Conservation (phyloP, 2,113 vertebrate species). For the Riparia riparia region DNA sequence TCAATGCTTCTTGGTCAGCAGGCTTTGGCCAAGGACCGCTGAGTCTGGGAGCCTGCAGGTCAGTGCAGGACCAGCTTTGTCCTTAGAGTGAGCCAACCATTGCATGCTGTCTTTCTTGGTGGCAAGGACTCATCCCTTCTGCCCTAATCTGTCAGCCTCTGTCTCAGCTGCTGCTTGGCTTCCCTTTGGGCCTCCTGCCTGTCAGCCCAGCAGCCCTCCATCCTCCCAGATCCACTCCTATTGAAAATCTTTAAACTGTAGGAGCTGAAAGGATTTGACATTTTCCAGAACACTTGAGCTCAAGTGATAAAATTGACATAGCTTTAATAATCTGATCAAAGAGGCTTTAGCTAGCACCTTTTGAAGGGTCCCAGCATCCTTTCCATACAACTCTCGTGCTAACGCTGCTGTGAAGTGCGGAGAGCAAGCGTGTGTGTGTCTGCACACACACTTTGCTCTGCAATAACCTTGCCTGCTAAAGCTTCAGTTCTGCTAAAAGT, state of each 20-base stretch:
- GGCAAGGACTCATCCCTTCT: not conserved
- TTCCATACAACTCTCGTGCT: not conserved
- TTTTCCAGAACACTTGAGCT: slow-evolving; percentile 71
- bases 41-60: not conserved
- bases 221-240: slow-evolving; percentile 28
- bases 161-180: not conserved
- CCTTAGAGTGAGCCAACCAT: not conserved
- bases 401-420: not conserved
- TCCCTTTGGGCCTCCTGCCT: slow-evolving; percentile 36
- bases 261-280: slow-evolving; percentile 69
- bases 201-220: not conserved
- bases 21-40: not conserved
- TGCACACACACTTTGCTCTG: not conserved
- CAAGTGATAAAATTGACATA: slow-evolving; percentile 72
- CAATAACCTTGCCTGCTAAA: not conserved
- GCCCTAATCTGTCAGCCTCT: slow-evolving; percentile 1
- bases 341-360: slow-evolving; percentile 62
- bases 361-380: slow-evolving; percentile 43
- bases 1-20: fast-evolving
- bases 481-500: not conserved
- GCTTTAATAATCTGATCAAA: slow-evolving; percentile 72
- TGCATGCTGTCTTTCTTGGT: not conserved
- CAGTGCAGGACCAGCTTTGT: not conserved
- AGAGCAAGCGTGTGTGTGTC: fast-evolving
- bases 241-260: slow-evolving; percentile 67